Evolutionary conservation across 1,140 invertebrate species (phyloP).

Genomic region (Nephila pilipes): DNA sequence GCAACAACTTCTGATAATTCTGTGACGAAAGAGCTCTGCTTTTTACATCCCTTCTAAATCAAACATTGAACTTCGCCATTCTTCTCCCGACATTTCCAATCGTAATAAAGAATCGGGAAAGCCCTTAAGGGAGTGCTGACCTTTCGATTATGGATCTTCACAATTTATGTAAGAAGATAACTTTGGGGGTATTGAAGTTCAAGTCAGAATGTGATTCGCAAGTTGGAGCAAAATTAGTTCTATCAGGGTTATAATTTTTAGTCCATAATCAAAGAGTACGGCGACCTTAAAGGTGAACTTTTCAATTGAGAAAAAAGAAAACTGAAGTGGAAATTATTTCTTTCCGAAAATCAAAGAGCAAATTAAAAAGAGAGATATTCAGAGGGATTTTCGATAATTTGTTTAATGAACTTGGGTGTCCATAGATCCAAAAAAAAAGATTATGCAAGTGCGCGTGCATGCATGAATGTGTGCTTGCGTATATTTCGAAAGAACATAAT

Average conservation of each 20-base stretch:
- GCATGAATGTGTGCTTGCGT: too few relatives aligned
- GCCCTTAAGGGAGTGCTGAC: not conserved
- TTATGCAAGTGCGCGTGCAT: too few relatives aligned
- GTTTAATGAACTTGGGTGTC: too few relatives aligned
- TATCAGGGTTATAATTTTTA: not conserved
- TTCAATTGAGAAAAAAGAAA: not conserved
- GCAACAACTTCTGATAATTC: not conserved
- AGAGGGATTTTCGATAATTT: too few relatives aligned
- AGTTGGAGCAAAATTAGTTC: not conserved
- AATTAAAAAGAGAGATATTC: too few relatives aligned
- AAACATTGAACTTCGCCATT: not conserved
- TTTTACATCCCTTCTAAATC: not conserved
- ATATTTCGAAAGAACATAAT: too few relatives aligned
- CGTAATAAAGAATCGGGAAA: not conserved
- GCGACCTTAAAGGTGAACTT: not conserved
- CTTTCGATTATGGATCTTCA: not conserved
- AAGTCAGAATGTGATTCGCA: not conserved
- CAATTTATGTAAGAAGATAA: constrained; percentile 24
- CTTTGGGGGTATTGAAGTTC: not conserved
- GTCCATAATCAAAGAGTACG: not conserved
- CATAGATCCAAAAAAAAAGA: too few relatives aligned
- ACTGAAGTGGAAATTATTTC: not conserved
- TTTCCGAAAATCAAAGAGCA: too few relatives aligned
- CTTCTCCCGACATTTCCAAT: not conserved
- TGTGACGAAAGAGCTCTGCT: not conserved